Percentiles rank a stretch among this genome's conserved stretches.
phyloP scores from a whole-genome alignment of 2,888 invertebrate genomes.

The Limnephilus auricula region DNA sequence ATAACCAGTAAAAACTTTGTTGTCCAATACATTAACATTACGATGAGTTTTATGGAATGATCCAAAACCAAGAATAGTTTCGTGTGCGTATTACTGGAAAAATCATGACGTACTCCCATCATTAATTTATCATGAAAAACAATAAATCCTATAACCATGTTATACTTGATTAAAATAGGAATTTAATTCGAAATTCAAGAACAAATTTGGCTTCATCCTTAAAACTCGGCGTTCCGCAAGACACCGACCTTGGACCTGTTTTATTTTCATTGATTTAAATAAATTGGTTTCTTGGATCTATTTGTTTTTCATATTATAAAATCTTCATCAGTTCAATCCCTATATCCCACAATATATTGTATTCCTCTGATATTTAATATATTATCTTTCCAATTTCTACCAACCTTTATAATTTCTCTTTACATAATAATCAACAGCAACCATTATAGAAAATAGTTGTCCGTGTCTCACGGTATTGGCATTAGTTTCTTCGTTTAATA shows the following conservation, averaged over 20 bases:
- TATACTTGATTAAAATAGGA: not conserved
- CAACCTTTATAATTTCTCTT: constrained; percentile 23
- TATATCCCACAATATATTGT: not conserved
- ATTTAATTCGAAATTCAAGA: not conserved
- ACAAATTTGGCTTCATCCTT: not conserved
- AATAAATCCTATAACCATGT: not conserved
- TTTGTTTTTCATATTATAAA: not conserved
- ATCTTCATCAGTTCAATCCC: constrained; percentile 7
- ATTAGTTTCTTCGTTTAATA: constrained; percentile 53
- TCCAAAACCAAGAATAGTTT: not conserved
- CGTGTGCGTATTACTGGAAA: not conserved
- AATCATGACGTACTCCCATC: not conserved
- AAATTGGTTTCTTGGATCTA: not conserved
- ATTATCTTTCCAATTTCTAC: constrained; percentile 7
- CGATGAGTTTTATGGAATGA: not conserved
- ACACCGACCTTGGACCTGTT: not conserved
- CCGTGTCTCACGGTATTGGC: constrained; percentile 53
- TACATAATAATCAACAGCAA: constrained; percentile 34
- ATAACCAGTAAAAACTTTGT: not conserved
- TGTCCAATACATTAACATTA: not conserved
- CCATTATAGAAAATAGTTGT: constrained; percentile 52
- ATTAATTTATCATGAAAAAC: not conserved
- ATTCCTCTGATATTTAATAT: not conserved
- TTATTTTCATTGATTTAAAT: not conserved
- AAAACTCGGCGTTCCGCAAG: not conserved